Percentiles rank a stretch among this genome's conserved stretches.
Evolutionary conservation across 2,113 vertebrate genomes (phyloP).

Genomic region (Pollimyrus isidori): DNA sequence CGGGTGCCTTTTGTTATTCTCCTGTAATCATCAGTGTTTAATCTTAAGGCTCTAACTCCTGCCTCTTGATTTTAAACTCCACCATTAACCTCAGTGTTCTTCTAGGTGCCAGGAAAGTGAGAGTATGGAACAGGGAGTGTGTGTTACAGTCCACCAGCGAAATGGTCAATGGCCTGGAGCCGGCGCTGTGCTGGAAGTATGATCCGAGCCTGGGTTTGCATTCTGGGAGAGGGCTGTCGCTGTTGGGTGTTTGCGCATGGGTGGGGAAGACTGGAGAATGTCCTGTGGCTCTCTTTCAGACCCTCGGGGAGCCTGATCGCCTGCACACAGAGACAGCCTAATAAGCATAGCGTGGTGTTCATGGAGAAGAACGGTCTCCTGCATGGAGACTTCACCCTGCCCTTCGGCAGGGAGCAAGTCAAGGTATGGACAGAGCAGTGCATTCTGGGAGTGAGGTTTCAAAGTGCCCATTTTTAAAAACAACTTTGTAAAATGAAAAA

Average conservation of each 20-base stretch:
- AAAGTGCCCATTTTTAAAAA: not conserved
- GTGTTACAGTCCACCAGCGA: slow-evolving; percentile 90
- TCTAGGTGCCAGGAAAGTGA: slow-evolving; percentile 69
- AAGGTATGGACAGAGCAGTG: slow-evolving; percentile 59
- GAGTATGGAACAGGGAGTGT: slow-evolving; percentile 82
- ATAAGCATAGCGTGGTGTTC: slow-evolving; percentile 87
- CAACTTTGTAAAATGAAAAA: too few relatives aligned
- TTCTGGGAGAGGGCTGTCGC: not conserved
- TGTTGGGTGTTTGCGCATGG: not conserved
- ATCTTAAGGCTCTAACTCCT: slow-evolving; percentile 35
- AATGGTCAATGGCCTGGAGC: slow-evolving; percentile 76
- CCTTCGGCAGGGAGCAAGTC: slow-evolving; percentile 70
- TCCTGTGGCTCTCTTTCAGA: slow-evolving; percentile 50
- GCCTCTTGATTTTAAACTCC: slow-evolving; percentile 17
- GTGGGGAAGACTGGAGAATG: not conserved
- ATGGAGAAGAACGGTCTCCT: slow-evolving; percentile 95
- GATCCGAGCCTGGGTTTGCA: slow-evolving; percentile 19
- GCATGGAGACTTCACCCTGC: slow-evolving; percentile 87
- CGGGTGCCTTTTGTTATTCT: not conserved
- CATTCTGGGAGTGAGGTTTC: not conserved
- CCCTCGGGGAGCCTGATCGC: slow-evolving; percentile 86
- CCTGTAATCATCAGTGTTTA: not conserved
- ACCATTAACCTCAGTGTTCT: not conserved
- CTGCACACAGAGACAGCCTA: slow-evolving; percentile 77
- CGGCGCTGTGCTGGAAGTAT: slow-evolving; percentile 87